A percentile compares a stretch with the other conserved stretches of the same genome.
Evolutionary conservation across 64 coral and sea anemone species (phyloP).

Genomic region (Montipora efflorescens): DNA sequence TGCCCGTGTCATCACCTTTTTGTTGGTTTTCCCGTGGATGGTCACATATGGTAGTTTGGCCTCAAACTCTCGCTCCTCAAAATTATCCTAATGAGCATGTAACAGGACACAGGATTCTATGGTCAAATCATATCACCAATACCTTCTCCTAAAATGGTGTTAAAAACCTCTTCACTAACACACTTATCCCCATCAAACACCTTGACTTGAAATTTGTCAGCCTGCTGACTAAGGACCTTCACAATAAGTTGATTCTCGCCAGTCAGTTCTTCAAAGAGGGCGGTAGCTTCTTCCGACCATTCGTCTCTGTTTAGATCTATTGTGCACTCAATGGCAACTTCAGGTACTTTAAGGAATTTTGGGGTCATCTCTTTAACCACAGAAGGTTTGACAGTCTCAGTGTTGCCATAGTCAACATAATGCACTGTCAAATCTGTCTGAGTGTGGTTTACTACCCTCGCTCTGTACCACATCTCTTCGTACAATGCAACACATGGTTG

Average conservation of each 20-base stretch:
- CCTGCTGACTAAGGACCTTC: slow-evolving; percentile 34
- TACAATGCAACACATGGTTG: slow-evolving; percentile 86
- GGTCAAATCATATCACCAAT: neutral
- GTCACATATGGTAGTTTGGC: no score
- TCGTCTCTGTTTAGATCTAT: slow-evolving; percentile 46
- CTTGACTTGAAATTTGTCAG: slow-evolving; percentile 68
- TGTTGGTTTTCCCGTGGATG: no score
- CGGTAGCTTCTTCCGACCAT: slow-evolving; percentile 71
- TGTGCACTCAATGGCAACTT: slow-evolving; percentile 73
- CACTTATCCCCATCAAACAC: slow-evolving; percentile 48
- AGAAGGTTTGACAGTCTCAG: slow-evolving; percentile 55
- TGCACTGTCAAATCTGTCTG: slow-evolving; percentile 63
- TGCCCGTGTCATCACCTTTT: no score
- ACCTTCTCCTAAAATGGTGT: slow-evolving; percentile 1
- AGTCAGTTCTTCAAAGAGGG: slow-evolving; percentile 43
- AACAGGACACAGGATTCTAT: no score
- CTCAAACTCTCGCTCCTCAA: no score
- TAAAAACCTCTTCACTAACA: slow-evolving; percentile 58
- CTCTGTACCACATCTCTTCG: slow-evolving; percentile 84
- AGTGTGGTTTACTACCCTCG: slow-evolving; percentile 21
- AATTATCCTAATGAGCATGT: no score
- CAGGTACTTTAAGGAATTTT: slow-evolving; percentile 40
- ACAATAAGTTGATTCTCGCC: slow-evolving; percentile 31
- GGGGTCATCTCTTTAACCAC: slow-evolving; percentile 51
- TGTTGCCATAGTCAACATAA: slow-evolving; percentile 90